phyloP scores from a whole-genome alignment of 2,113 vertebrate species.

The Pycnonotus jocosus region DNA sequence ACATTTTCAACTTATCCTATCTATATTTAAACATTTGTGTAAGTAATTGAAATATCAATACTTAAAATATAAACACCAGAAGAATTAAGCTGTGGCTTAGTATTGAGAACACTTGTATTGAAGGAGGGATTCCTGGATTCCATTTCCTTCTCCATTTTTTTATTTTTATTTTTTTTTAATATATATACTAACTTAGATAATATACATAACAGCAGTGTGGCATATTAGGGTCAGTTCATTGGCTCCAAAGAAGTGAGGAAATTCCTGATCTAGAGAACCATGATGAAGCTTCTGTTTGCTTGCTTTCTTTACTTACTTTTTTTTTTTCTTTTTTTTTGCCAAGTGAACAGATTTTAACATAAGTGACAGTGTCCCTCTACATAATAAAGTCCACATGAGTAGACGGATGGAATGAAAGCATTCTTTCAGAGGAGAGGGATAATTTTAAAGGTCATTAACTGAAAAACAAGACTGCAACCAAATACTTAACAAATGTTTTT shows the following conservation, averaged over 20 bases:
- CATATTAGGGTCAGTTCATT: neutral
- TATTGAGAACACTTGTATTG: neutral
- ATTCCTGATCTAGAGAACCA: neutral
- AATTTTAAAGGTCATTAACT: neutral
- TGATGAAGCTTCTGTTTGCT: neutral
- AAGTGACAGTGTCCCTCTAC: neutral
- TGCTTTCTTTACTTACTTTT: neutral
- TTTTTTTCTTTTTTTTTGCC: neutral
- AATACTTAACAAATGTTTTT: neutral
- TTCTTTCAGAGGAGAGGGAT: neutral
- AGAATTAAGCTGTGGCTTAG: neutral
- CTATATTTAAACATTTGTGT: neutral
- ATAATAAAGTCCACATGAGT: neutral
- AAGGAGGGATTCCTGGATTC: neutral
- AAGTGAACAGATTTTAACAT: neutral
- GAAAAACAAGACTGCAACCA: neutral
- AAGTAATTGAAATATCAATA: neutral
- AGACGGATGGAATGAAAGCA: accelerated
- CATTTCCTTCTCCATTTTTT: neutral
- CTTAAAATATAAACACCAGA: neutral
- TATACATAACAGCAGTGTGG: neutral
- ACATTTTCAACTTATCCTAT: neutral
- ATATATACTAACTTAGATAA: neutral
- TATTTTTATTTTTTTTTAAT: neutral
- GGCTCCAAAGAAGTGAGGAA: neutral